A percentile compares a stretch with the other conserved stretches of the same genome.
Conservation (phyloP, 2,797 vertebrate genomes). For the Oryzias dopingdopingensis region DNA sequence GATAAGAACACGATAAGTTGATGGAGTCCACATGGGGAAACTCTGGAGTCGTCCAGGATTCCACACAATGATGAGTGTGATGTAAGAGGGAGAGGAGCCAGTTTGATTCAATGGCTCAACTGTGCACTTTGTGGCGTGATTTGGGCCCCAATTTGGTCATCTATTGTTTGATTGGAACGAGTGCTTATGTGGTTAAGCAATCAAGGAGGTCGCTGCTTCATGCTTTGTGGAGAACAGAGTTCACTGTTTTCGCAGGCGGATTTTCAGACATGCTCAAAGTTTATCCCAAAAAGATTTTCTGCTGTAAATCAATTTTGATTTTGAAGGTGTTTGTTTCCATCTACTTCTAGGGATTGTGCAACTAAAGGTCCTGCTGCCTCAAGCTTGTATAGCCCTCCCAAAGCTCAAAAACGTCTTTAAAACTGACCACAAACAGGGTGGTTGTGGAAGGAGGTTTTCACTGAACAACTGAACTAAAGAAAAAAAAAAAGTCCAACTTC, state of each 20-base stretch:
- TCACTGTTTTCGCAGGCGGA: slow-evolving; percentile 1
- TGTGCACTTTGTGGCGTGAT: slow-evolving; percentile 73
- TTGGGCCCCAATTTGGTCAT: slow-evolving; percentile 68
- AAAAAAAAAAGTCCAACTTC: slow-evolving; percentile 42
- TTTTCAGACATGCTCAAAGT: not conserved
- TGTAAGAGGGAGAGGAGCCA: slow-evolving; percentile 69
- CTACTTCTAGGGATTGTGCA: too few species aligned
- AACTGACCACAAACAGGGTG: not conserved
- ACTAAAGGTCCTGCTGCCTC: not conserved
- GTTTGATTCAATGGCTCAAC: slow-evolving; percentile 71
- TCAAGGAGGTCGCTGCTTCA: slow-evolving; percentile 65
- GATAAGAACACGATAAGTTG: slow-evolving; percentile 34
- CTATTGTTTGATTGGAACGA: slow-evolving; percentile 72
- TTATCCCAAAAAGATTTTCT: too few species aligned
- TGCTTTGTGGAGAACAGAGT: slow-evolving; percentile 50
- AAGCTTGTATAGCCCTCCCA: not conserved
- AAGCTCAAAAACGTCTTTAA: not conserved
- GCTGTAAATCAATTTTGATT: too few species aligned
- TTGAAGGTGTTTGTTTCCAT: too few species aligned
- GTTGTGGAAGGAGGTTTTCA: slow-evolving; percentile 43
- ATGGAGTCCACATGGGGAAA: slow-evolving; percentile 36
- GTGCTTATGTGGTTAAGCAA: slow-evolving; percentile 76
- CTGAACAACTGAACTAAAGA: slow-evolving; percentile 31
- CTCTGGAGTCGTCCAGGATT: slow-evolving; percentile 62
- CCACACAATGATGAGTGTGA: slow-evolving; percentile 71